Percentiles rank a stretch among this genome's conserved stretches.
Evolutionary conservation across 2,888 invertebrate species (phyloP).

Genomic region (Carabus problematicus): DNA sequence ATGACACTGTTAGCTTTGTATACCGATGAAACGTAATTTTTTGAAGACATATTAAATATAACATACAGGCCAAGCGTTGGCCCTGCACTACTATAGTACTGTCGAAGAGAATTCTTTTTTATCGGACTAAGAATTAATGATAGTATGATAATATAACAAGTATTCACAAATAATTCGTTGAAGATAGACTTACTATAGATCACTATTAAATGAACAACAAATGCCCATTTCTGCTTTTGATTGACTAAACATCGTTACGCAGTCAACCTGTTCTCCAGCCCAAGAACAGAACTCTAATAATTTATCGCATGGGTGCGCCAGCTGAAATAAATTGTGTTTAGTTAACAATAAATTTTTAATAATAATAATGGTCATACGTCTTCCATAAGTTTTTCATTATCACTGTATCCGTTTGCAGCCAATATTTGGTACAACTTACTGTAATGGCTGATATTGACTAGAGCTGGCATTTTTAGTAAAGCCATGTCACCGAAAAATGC

Average conservation of each 20-base stretch:
- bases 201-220: constrained; percentile 7
- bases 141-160: not conserved
- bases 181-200: not conserved
- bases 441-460: not conserved
- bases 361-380: not conserved
- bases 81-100: not conserved
- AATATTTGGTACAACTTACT: not conserved
- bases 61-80: not conserved
- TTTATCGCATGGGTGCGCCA: not conserved
- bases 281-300: not conserved
- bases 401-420: not conserved
- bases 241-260: not conserved
- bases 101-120: not conserved
- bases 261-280: not conserved
- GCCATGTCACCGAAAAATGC: not conserved
- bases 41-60: constrained; percentile 2
- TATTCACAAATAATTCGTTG: too few relatives aligned
- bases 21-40: not conserved
- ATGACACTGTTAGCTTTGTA: not conserved
- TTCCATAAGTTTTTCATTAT: not conserved
- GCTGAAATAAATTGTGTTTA: too few relatives aligned
- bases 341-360: too few relatives aligned
- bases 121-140: not conserved
- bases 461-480: not conserved
- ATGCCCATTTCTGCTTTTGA: not conserved